phyloP scores from a whole-genome alignment of 1,140 invertebrate species.

The Drosophila pallidifrons region DNA sequence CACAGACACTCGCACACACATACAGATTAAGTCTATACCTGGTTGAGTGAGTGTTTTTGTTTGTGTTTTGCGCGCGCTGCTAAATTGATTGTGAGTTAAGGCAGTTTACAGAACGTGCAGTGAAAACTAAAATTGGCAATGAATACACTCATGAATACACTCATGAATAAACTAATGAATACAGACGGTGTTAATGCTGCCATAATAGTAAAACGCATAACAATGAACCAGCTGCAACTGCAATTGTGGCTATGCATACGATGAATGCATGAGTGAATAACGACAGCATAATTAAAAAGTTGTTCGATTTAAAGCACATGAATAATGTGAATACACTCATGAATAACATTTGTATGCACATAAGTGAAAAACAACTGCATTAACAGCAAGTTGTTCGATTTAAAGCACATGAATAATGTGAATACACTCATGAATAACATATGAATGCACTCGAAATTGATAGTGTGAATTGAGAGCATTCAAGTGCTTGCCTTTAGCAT shows the following conservation, averaged over 20 bases:
- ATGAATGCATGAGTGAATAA: not conserved
- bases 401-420: not conserved
- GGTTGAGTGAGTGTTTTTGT: conserved; percentile 4
- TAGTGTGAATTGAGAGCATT: too few relatives aligned
- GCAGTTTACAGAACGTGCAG: conserved; percentile 32
- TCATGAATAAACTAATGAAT: conserved; percentile 19
- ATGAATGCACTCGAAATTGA: not conserved
- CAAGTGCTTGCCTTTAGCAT: too few relatives aligned
- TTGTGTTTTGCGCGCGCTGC: conserved; percentile 8
- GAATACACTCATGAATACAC: conserved; percentile 17
- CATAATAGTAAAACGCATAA: not conserved
- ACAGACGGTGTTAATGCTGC: not conserved
- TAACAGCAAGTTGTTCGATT: not conserved
- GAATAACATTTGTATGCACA: not conserved
- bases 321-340: conserved; percentile 5
- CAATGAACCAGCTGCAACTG: not conserved
- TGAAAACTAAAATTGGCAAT: conserved; percentile 17
- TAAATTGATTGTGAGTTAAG: conserved; percentile 48
- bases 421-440: conserved; percentile 5
- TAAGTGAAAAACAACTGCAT: not conserved
- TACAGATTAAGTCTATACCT: conserved; percentile 11
- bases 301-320: not conserved
- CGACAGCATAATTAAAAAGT: not conserved
- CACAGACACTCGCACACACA: not conserved
- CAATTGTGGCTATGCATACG: not conserved